phyloP scores from a whole-genome alignment of 2,888 invertebrate genomes.

The Mimumesa dahlbomi region DNA sequence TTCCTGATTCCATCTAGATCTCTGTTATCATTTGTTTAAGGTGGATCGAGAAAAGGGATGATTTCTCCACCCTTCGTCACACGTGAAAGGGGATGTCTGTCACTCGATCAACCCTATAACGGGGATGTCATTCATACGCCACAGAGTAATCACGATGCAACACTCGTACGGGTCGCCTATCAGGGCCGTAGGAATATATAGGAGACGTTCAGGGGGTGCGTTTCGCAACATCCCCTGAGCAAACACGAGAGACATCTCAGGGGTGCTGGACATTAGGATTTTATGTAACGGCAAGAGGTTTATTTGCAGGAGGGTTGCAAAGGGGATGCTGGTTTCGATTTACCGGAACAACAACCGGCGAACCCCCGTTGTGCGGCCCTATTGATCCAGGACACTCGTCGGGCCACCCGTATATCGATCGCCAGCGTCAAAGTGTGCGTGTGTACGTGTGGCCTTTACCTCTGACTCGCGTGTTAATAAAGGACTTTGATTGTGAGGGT shows the following conservation, averaged over 20 bases:
- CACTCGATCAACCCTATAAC: constrained; percentile 11
- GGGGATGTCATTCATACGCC: constrained; percentile 57
- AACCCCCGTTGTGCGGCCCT: constrained; percentile 51
- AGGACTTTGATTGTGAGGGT: too few relatives aligned
- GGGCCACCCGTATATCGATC: constrained; percentile 53
- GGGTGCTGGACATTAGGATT: constrained; percentile 72
- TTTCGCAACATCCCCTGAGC: constrained; percentile 57
- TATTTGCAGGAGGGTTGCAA: constrained; percentile 46
- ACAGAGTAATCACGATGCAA: constrained; percentile 71
- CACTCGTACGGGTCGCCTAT: constrained; percentile 70
- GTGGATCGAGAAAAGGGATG: too few relatives aligned
- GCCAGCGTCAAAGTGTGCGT: background rate
- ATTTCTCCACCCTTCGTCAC: too few relatives aligned
- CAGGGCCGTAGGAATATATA: constrained; percentile 72
- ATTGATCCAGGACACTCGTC: constrained; percentile 46
- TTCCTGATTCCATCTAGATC: too few relatives aligned
- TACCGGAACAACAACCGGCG: constrained; percentile 23
- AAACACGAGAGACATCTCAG: constrained; percentile 66
- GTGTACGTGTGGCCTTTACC: background rate
- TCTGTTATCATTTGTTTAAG: too few relatives aligned
- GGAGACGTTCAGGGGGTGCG: constrained; percentile 65
- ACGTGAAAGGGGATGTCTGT: too few relatives aligned
- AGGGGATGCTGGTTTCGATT: constrained; percentile 58
- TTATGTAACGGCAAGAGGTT: constrained; percentile 41
- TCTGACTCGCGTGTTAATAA: too few relatives aligned